These are phyloP conservation scores for Drosophila testacea DNA, from an alignment of 2,888 invertebrate genomes.

Conservation along the genomic window DNA sequence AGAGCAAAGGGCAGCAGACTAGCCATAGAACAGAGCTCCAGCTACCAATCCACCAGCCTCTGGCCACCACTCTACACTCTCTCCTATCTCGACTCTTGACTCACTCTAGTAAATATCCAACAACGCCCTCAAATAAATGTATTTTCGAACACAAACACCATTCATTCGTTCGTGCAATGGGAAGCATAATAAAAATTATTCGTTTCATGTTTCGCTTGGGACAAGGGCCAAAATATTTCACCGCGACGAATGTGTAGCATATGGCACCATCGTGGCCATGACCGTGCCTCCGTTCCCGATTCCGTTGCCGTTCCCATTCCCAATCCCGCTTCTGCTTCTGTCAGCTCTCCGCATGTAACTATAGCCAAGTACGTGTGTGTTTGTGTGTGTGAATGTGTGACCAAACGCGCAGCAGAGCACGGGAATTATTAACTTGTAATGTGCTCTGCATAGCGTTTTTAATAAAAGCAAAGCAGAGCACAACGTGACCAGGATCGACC, in stretches of 20 bases:
- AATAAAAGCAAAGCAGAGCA: constrained; percentile 74
- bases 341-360: constrained; percentile 22
- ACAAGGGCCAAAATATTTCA: constrained; percentile 72
- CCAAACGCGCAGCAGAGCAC: constrained; percentile 59
- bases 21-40: constrained; percentile 9
- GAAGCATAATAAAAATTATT: constrained; percentile 80
- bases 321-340: background rate
- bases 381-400: constrained; percentile 21
- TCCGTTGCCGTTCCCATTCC: background rate
- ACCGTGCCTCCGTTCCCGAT: constrained; percentile 29
- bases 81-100: background rate
- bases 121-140: constrained; percentile 77
- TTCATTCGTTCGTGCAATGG: constrained; percentile 68
- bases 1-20: constrained; percentile 62
- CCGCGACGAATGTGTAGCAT: constrained; percentile 67
- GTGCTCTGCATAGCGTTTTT: constrained; percentile 81
- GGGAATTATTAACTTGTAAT: constrained; percentile 82
- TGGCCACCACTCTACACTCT: background rate
- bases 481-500: constrained; percentile 71
- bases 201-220: constrained; percentile 76
- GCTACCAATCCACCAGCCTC: background rate
- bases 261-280: constrained; percentile 67
- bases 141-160: constrained; percentile 78
- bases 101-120: constrained; percentile 40
- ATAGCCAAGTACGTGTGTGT: constrained; percentile 27